Evolutionary conservation across 2,113 vertebrate species (phyloP).

Genomic region (Oceanodroma tethys): DNA sequence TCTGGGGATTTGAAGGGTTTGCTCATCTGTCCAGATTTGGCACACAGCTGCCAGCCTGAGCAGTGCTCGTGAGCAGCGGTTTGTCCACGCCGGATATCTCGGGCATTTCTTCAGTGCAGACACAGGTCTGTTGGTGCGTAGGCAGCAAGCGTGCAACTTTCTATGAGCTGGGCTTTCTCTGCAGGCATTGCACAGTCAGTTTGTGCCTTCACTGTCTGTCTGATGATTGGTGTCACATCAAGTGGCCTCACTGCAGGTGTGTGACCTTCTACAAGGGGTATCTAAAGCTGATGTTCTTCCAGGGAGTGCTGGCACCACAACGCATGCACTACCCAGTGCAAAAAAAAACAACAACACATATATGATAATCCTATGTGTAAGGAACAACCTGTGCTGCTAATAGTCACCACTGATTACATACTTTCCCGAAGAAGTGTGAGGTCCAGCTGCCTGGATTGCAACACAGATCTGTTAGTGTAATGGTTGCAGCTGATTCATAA

Average conservation of each 20-base stretch:
- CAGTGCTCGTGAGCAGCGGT: not conserved
- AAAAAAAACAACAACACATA: not conserved
- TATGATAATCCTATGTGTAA: not conserved
- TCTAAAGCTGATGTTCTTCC: not conserved
- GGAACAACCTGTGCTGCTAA: not conserved
- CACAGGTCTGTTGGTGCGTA: not conserved
- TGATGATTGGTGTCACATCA: not conserved
- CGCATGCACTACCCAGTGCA: not conserved
- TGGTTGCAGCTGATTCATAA: not conserved
- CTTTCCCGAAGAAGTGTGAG: not conserved
- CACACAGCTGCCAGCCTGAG: not conserved
- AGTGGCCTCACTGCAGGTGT: not conserved
- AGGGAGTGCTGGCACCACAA: not conserved
- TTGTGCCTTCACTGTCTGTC: not conserved
- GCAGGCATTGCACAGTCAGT: too few relatives aligned
- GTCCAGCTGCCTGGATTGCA: not conserved
- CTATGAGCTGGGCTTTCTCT: not conserved
- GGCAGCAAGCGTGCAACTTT: fast-evolving
- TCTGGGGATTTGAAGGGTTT: not conserved
- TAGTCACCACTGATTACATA: not conserved
- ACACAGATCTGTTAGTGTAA: not conserved
- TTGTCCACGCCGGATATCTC: not conserved
- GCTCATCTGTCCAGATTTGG: not conserved
- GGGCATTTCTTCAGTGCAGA: not conserved
- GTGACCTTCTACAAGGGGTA: not conserved